Base-by-base conservation (phyloP, 2,113 vertebrate species). In the Mesitornis unicolor region DNA sequence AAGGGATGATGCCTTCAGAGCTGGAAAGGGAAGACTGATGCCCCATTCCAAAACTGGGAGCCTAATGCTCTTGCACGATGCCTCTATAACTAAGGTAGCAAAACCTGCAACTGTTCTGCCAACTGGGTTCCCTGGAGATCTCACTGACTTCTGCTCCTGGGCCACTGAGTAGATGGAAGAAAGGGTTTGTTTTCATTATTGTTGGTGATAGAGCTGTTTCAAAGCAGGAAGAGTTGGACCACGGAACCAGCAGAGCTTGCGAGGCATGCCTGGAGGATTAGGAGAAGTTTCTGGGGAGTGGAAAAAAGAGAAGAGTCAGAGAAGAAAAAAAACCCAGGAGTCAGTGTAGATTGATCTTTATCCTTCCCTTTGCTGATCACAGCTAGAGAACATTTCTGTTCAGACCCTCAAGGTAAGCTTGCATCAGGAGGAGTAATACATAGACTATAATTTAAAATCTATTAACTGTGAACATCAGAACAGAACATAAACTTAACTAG, bases 391-490 rank as follows among this genome's bases (percentile, higher is more conserved):
- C 25, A 40, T 10, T 53, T 40, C 65, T 38, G 33, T 26, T 24
- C 69, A 48, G 64, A 6, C 28, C 26, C 43, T 25, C 22, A 10
- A 22, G 74, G 28, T 5, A 53, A 50, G 15, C 47, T 13, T 9
- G 11, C 53, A 16, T 69, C 29, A 21, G 25, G 0, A 40, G 35
- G 13, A 61, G 33, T 47, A 47, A 89, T 93, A 65, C 48, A 40
- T 1, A 25, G 79, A 29, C 89, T 40, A n/a, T 91, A 97, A 98
- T 95, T 96, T 94, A 96, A 96, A 68, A 96, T 82, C 90, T 93
- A 87, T 97, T 84, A 96, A 83, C 96, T 97, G 87, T 59, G 88
- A 95, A 70, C 96, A 96, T 67, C 84, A 56, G 95, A 65, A 74
- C 59, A 91, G 87, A 68, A 85, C 92, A 96, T 89, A 94, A 97